These are phyloP conservation scores for Craseonycteris thonglongyai DNA, from an alignment of 2,113 vertebrate species.

Conservation along the genomic window DNA sequence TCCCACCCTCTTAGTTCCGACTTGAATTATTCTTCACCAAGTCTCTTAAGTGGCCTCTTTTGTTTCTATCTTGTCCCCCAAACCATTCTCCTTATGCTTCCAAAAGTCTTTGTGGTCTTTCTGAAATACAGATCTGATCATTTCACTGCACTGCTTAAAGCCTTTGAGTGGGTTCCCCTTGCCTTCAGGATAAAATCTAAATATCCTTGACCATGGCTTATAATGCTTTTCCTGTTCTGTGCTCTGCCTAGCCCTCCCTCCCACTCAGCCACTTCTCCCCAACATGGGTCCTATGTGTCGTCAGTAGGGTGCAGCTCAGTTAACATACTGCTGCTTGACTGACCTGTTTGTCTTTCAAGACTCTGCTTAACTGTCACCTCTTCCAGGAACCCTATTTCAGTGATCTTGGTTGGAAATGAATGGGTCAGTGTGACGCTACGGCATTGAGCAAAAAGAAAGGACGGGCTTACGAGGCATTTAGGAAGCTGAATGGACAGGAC, in stretches of 20 bases:
- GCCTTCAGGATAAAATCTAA: constrained; percentile 4
- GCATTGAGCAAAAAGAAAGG: not conserved
- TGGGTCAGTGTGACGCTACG: not conserved
- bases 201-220: not conserved
- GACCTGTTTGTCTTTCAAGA: constrained; percentile 28
- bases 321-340: constrained; percentile 2
- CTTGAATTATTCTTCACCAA: not conserved
- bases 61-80: not conserved
- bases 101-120: constrained; percentile 5
- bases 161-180: not conserved
- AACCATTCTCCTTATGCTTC: not conserved
- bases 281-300: not conserved
- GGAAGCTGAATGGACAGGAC: not conserved
- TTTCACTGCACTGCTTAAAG: not conserved
- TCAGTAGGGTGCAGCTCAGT: not conserved
- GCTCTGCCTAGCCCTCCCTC: not conserved
- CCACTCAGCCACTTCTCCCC: not conserved
- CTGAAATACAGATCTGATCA: not conserved
- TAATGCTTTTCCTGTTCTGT: not conserved
- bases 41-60: not conserved
- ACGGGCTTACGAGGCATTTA: not conserved
- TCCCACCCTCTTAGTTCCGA: not conserved
- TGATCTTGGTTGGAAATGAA: constrained; percentile 8
- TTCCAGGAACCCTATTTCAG: not conserved
- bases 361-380: not conserved